Evolutionary conservation across 2,797 vertebrate genomes (phyloP).

Genomic region (Cephalopachus bancanus): DNA sequence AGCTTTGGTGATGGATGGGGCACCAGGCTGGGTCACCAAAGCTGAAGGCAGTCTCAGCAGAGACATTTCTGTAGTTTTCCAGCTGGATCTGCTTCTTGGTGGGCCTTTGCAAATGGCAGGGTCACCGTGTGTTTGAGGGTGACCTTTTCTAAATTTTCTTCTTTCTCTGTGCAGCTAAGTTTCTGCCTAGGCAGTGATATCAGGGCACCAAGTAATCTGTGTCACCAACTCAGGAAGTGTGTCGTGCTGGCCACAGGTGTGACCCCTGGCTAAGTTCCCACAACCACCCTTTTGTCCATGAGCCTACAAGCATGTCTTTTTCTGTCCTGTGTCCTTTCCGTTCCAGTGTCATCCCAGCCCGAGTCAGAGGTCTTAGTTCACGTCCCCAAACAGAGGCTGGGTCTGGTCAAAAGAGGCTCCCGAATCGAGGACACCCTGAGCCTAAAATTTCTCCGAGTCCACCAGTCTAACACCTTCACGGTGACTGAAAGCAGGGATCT

Average conservation of each 20-base stretch:
- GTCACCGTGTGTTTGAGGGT: not conserved
- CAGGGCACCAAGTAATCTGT: not conserved
- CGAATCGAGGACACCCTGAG: constrained; percentile 79
- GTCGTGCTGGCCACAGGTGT: not conserved
- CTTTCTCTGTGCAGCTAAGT: not conserved
- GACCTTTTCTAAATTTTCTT: not conserved
- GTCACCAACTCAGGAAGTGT: accelerated
- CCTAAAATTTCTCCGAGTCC: constrained; percentile 83
- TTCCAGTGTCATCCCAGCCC: constrained; percentile 77
- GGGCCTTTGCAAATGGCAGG: not conserved
- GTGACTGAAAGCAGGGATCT: constrained; percentile 85
- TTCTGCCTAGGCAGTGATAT: not conserved
- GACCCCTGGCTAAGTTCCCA: not conserved
- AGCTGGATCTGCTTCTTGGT: not conserved
- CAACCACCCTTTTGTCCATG: not conserved
- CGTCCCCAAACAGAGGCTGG: constrained; percentile 88
- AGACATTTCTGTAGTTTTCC: not conserved
- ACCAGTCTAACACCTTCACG: constrained; percentile 84
- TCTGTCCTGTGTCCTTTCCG: not conserved
- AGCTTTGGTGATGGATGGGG: not conserved
- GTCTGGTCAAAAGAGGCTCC: constrained; percentile 87
- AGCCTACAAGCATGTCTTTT: not conserved
- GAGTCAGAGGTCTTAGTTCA: constrained; percentile 85
- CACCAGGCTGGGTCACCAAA: not conserved
- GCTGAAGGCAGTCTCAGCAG: not conserved